Percentiles rank a stretch among this genome's conserved stretches.
These are phyloP conservation scores for Bos javanicus DNA, from an alignment of 2,113 vertebrate genomes.

Conservation along the genomic window DNA sequence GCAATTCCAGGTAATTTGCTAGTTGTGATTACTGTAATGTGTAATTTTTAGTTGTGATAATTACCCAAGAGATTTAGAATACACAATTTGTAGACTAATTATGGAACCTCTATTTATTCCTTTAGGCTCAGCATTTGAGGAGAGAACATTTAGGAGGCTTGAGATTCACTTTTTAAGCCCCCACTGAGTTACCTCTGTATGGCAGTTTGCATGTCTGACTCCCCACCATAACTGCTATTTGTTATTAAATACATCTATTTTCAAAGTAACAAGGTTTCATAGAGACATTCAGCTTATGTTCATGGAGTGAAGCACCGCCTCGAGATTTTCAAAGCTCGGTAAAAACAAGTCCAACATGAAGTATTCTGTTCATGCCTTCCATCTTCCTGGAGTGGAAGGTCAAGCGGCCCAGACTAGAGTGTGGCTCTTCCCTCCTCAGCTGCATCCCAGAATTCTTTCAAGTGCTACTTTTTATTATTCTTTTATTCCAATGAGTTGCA, in stretches of 20 bases:
- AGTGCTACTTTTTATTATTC: not conserved
- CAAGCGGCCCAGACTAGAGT: accelerated
- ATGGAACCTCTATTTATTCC: constrained; percentile 44
- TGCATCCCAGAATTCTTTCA: not conserved
- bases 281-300: not conserved
- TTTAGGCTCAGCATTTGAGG: constrained; percentile 30
- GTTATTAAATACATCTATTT: not conserved
- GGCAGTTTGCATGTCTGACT: not conserved
- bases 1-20: constrained; percentile 67
- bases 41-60: constrained; percentile 67
- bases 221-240: not conserved
- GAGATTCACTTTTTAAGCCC: not conserved
- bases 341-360: not conserved
- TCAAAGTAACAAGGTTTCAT: not conserved
- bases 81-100: constrained; percentile 56
- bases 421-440: not conserved
- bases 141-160: not conserved
- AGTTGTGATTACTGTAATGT: constrained; percentile 59
- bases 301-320: not conserved
- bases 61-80: constrained; percentile 60
- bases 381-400: not conserved
- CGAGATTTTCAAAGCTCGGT: not conserved
- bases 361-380: not conserved
- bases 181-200: not conserved
- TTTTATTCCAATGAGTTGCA: not conserved